These are phyloP conservation scores for Octodon degus DNA, from an alignment of 2,113 vertebrate genomes.

Conservation along the genomic window DNA sequence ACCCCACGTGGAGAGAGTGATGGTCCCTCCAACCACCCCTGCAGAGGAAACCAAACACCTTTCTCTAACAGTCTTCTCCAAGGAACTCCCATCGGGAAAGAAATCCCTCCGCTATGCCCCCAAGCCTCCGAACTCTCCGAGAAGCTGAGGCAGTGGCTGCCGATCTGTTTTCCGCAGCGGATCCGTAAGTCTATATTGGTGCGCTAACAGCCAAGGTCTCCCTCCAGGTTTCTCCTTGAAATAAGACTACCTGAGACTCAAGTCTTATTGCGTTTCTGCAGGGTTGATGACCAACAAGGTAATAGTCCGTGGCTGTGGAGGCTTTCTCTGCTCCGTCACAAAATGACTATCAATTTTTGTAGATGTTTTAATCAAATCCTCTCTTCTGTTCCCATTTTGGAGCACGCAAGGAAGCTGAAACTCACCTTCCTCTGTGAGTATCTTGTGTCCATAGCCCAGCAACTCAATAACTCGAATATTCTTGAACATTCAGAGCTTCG, in stretches of 20 bases:
- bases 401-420: background rate
- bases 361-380: background rate
- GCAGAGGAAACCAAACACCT: conserved; percentile 91
- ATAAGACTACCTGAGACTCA: background rate
- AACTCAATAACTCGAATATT: background rate
- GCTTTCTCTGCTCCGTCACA: background rate
- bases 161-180: background rate
- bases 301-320: background rate
- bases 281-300: background rate
- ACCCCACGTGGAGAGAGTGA: conserved; percentile 89
- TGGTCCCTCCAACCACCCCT: conserved; percentile 93
- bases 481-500: background rate
- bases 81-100: conserved; percentile 95
- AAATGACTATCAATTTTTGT: background rate
- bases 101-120: conserved; percentile 93
- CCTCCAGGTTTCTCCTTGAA: background rate
- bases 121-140: conserved; percentile 84
- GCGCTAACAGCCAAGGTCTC: background rate
- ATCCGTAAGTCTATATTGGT: background rate
- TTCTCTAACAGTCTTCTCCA: conserved; percentile 94
- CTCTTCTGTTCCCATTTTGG: conserved; percentile 2
- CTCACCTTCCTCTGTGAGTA: background rate
- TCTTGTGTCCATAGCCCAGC: background rate
- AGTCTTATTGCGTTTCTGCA: background rate
- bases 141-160: background rate